phyloP scores from a whole-genome alignment of 2,888 invertebrate species.

The Tortricodes alternella region DNA sequence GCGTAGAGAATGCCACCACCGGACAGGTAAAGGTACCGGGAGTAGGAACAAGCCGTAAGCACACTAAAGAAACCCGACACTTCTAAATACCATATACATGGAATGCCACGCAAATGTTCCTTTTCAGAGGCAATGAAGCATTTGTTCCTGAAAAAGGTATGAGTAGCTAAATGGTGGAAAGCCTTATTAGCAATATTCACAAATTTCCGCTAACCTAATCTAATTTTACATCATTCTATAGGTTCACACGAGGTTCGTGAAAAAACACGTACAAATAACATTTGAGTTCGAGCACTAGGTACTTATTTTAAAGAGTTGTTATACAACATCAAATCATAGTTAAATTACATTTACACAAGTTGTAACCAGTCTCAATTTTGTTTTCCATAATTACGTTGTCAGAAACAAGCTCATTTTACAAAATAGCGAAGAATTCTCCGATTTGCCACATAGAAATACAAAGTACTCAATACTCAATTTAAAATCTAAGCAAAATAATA shows the following conservation, averaged over 20 bases:
- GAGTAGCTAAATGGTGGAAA: neutral
- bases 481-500: too few relatives aligned
- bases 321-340: slow-evolving; percentile 28
- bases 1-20: too few relatives aligned
- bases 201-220: neutral
- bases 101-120: too few relatives aligned
- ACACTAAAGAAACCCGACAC: too few relatives aligned
- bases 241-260: neutral
- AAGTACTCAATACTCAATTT: too few relatives aligned
- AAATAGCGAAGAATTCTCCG: slow-evolving; percentile 3
- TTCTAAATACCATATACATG: too few relatives aligned
- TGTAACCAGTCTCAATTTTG: slow-evolving; percentile 19
- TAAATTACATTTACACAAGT: slow-evolving; percentile 19
- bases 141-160: too few relatives aligned
- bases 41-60: too few relatives aligned
- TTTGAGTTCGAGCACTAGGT: slow-evolving; percentile 25
- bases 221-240: slow-evolving; percentile 7
- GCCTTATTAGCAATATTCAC: neutral
- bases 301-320: slow-evolving; percentile 26
- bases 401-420: slow-evolving; percentile 13
- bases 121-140: too few relatives aligned
- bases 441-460: too few relatives aligned
- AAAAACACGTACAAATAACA: slow-evolving; percentile 4
- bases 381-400: slow-evolving; percentile 14
- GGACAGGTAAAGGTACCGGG: too few relatives aligned